phyloP scores from a whole-genome alignment of 2,797 vertebrate genomes.

The Botia kubotai region DNA sequence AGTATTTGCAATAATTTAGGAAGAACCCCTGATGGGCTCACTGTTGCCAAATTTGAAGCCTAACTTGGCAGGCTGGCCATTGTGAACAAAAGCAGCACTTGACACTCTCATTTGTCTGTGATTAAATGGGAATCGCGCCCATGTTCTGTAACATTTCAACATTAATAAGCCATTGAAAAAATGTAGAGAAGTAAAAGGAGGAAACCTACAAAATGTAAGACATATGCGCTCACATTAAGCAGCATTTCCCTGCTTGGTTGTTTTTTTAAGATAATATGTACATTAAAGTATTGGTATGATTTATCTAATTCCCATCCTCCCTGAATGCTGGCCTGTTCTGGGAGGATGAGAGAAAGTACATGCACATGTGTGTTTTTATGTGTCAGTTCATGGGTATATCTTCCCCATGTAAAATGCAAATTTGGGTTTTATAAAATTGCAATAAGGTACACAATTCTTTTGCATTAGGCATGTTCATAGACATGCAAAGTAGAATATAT shows the following conservation, averaged over 20 bases:
- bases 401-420: constrained; percentile 70
- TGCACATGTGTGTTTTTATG: constrained; percentile 1
- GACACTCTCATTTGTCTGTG: constrained; percentile 37
- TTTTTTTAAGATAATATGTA: background rate
- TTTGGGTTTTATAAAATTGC: constrained; percentile 71
- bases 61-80: constrained; percentile 20
- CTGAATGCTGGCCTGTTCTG: background rate
- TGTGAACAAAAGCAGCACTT: constrained; percentile 29
- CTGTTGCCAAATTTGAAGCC: constrained; percentile 1
- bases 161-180: background rate
- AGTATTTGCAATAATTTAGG: constrained; percentile 24
- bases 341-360: background rate
- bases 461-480: constrained; percentile 62
- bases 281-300: background rate
- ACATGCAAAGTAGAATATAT: constrained; percentile 54
- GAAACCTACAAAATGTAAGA: background rate
- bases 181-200: background rate
- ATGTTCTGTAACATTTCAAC: background rate
- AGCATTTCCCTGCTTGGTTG: background rate
- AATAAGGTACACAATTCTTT: constrained; percentile 64
- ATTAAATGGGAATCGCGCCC: constrained; percentile 22
- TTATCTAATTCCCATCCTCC: background rate
- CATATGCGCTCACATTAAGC: background rate
- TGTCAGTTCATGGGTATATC: constrained; percentile 61
- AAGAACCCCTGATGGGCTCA: constrained; percentile 12